A percentile compares a stretch with the other conserved stretches of the same genome.
These are phyloP conservation scores for Plutomurus gul DNA, from an alignment of 1,140 invertebrate genomes.

Conservation along the genomic window DNA sequence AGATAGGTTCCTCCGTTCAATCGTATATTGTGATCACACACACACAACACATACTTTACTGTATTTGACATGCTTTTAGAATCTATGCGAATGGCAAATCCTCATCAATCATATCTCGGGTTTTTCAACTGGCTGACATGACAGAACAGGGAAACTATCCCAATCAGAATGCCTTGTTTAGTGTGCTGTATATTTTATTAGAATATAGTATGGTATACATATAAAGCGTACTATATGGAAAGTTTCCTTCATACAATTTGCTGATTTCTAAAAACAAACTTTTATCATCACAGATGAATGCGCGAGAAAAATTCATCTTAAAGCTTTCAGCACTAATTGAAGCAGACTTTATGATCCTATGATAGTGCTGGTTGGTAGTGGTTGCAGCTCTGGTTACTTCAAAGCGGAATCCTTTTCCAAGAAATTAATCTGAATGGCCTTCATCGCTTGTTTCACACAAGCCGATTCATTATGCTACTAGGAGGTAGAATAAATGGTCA, in stretches of 20 bases:
- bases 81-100: conserved; percentile 50
- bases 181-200: background rate
- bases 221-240: too few relatives aligned
- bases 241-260: too few relatives aligned
- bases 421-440: background rate
- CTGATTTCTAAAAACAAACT: too few relatives aligned
- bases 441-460: background rate
- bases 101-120: conserved; percentile 41
- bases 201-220: too few relatives aligned
- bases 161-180: conserved; percentile 4
- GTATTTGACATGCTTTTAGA: conserved; percentile 51
- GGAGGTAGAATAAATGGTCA: background rate
- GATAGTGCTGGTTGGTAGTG: background rate
- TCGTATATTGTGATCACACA: background rate
- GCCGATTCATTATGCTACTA: background rate
- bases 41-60: conserved; percentile 33
- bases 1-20: background rate
- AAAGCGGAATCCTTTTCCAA: background rate
- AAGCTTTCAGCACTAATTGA: too few relatives aligned
- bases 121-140: conserved; percentile 7
- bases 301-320: too few relatives aligned
- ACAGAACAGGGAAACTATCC: conserved; percentile 16
- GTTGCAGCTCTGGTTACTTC: background rate
- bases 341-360: background rate
- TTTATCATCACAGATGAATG: too few relatives aligned